Conservation (phyloP, 2,797 vertebrate genomes). For the Lophotriccus pileatus region DNA sequence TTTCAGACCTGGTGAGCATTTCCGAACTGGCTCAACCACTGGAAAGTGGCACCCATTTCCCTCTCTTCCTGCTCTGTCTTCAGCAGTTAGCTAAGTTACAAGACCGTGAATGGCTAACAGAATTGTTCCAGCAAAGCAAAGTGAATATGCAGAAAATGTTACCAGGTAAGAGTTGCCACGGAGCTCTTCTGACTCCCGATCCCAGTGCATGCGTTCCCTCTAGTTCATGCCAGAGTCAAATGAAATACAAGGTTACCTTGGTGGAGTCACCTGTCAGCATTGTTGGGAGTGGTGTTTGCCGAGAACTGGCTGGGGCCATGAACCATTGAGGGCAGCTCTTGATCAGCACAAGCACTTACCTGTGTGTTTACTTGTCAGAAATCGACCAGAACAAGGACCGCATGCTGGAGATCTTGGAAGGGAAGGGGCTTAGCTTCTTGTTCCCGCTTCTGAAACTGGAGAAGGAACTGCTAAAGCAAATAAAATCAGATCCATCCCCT, state of each 20-base stretch:
- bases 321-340: accelerated
- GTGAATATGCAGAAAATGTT: constrained; percentile 99
- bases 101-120: constrained; percentile 95
- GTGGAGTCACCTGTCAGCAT: accelerated
- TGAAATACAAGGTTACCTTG: accelerated
- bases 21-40: constrained; percentile 94
- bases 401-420: constrained; percentile 98
- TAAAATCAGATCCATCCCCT: constrained; percentile 94
- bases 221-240: not conserved
- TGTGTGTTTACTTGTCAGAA: constrained; percentile 71
- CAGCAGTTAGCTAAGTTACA: constrained; percentile 95
- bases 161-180: constrained; percentile 81
- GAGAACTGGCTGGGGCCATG: not conserved
- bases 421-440: constrained; percentile 96
- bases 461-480: constrained; percentile 97
- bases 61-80: constrained; percentile 97
- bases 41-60: constrained; percentile 98
- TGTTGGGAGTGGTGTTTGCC: not conserved
- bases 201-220: accelerated
- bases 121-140: constrained; percentile 96
- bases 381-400: constrained; percentile 99
- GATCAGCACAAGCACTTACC: not conserved
- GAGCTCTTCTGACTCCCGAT: not conserved
- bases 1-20: constrained; percentile 94
- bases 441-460: constrained; percentile 98